Evolutionary conservation across 2,888 invertebrate species (phyloP).

Genomic region (Volucella inanis): DNA sequence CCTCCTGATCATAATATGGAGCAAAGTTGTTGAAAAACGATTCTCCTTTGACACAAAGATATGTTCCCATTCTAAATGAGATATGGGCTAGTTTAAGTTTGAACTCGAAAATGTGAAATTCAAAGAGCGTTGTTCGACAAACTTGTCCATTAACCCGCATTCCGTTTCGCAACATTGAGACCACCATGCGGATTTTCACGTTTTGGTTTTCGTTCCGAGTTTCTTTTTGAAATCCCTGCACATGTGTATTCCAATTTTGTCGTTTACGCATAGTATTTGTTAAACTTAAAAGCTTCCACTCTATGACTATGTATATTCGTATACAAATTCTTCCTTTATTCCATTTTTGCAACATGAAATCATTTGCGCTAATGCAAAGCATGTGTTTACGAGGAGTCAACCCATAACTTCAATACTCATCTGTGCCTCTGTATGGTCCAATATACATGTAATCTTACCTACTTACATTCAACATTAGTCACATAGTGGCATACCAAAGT

Average conservation of each 20-base stretch:
- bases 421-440: conserved; percentile 2
- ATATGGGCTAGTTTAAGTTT: no score
- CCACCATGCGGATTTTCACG: conserved; percentile 1
- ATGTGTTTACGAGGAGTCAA: conserved; percentile 38
- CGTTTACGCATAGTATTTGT: not conserved
- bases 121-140: no score
- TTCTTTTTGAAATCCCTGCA: conserved; percentile 14
- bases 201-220: conserved; percentile 11
- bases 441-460: not conserved
- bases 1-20: no score
- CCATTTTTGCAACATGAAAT: conserved; percentile 68
- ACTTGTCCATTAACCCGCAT: not conserved
- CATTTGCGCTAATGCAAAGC: conserved; percentile 60
- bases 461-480: not conserved
- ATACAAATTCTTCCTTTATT: conserved; percentile 28
- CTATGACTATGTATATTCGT: conserved; percentile 17
- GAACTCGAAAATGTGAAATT: no score
- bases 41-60: no score
- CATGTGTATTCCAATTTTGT: no score
- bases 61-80: no score
- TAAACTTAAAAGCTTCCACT: not conserved
- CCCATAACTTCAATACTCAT: conserved; percentile 3
- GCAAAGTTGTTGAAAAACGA: no score
- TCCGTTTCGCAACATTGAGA: conserved; percentile 34
- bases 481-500: not conserved